Conservation (phyloP, 2,797 vertebrate species). For the Tragelaphus eurycerus region DNA sequence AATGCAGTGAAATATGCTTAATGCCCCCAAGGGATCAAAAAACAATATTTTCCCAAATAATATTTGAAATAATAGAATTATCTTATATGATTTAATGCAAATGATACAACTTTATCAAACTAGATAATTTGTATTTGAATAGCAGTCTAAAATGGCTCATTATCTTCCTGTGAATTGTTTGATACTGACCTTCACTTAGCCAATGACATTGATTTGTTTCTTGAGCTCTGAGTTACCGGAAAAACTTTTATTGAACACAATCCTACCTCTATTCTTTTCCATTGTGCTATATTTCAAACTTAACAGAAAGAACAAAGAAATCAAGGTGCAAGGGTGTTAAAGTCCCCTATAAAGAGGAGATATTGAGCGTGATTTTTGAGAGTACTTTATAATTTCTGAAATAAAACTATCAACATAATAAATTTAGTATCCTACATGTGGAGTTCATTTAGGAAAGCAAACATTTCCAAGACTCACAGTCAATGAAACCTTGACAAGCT, state of each 20-base stretch:
- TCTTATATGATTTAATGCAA: background rate
- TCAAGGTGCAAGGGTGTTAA: background rate
- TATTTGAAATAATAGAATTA: background rate
- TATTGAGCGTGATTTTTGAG: background rate
- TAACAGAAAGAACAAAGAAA: constrained; percentile 5
- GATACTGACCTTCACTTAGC: constrained; percentile 2
- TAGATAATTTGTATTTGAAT: background rate
- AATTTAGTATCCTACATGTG: background rate
- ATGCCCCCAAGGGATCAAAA: background rate
- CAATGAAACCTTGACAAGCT: background rate
- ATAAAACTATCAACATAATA: background rate
- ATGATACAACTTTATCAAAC: background rate
- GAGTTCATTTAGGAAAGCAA: background rate
- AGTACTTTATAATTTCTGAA: background rate
- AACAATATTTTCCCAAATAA: background rate
- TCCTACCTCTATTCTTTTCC: background rate
- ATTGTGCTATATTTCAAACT: background rate
- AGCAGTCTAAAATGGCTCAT: background rate
- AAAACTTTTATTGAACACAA: constrained; percentile 3
- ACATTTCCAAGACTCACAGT: background rate
- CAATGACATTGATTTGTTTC: background rate
- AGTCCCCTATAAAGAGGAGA: background rate
- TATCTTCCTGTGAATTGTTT: constrained; percentile 3
- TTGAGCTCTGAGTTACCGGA: background rate
- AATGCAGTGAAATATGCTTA: background rate